Evolutionary conservation across 1,140 invertebrate species (phyloP), one percentile per base, ranked within the genome.

Genomic region (Anagrus nilaparvatae): DNA sequence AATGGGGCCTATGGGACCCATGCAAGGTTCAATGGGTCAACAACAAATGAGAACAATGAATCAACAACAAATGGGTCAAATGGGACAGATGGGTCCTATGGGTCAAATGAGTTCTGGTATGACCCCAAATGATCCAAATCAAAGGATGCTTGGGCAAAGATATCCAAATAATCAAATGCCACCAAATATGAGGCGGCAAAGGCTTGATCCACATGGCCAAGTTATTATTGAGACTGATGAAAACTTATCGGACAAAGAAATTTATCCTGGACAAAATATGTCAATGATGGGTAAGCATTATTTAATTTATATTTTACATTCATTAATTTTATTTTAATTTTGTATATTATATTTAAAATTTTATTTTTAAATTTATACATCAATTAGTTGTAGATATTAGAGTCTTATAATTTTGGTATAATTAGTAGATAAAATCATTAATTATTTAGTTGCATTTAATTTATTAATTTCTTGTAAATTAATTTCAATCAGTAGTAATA

Each of bases 231-330:
- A 88, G 53, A 82, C 84, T 46, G 85, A 89, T 44, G 87, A 89
- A 60, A 88, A 87, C 66, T 71, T 90, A 7, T 86, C 82, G 48
- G 86, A 89, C 58, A 88, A 88, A 55, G 86, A 89, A 63, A 83
- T 88, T 52, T 85, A 81, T 59, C 82, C 81, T 12, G 69, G 69
- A 18, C 74, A 74, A 43, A 71, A 57, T 47, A 70, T 75, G 52
- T 69, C 74, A 19, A 71, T 76, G 43, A 77, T 77, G 64, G 75
- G 76, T 77, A 55, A 58, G 59, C 25, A 31, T 29, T 6, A 9
- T 43, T 25, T 4, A 12, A 21, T 27, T 28, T 38, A 13, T 38
- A 20, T 33, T 21, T 5, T 16, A 39, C 7, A n/a, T 8, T 27
- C 12, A 18, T 3, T 25, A 16, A 7, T 2, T 16, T 1, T 17